Base-by-base conservation (phyloP, 64 coral and sea anemone species). In the Actinia equina region DNA sequence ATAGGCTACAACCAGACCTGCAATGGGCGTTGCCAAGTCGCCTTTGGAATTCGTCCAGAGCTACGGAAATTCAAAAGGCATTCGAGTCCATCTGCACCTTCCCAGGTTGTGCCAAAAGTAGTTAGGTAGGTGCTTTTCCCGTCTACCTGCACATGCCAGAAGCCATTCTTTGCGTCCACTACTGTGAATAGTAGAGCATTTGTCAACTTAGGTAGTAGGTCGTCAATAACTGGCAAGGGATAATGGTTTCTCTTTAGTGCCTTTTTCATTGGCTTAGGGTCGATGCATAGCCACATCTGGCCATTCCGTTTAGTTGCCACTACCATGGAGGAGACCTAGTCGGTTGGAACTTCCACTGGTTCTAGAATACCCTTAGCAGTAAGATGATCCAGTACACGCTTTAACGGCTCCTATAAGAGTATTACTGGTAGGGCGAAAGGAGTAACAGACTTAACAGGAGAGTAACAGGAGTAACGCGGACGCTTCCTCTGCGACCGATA, bases 311-410 rank as follows among this genome's bases (percentile, higher is more conserved):
- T 90, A 51, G 19, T 59, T 17, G 78, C 88, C 0, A 94, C 88
- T 15, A 94, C 88, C 84, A 94, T 82, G 2, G 77, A 87, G 0
- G 88, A 90, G 1, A 87, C 86, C 88, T 88, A 94, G 17, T 89
- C 86, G 6, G 91, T 93, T 1, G 85, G 88, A 19, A n/a, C 44
- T 44, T 83, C 60, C 5, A n/a, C n/a, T n/a, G n/a, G n/a, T n/a
- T n/a, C n/a, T n/a, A n/a, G n/a, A n/a, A n/a, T n/a, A n/a, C n/a
- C n/a, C n/a, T n/a, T n/a, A n/a, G n/a, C 52, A 4, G 52, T 53
- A 53, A 53, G 11, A 53, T 53, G 52, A n/a, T n/a, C n/a, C n/a
- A n/a, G n/a, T n/a, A n/a, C n/a, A n/a, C n/a, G n/a, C n/a, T n/a
- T n/a, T n/a, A n/a, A n/a, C n/a, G n/a, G n/a, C n/a, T n/a, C n/a